Conservation (phyloP, 1,140 invertebrate species). For the Zaprionus gabonicus region DNA sequence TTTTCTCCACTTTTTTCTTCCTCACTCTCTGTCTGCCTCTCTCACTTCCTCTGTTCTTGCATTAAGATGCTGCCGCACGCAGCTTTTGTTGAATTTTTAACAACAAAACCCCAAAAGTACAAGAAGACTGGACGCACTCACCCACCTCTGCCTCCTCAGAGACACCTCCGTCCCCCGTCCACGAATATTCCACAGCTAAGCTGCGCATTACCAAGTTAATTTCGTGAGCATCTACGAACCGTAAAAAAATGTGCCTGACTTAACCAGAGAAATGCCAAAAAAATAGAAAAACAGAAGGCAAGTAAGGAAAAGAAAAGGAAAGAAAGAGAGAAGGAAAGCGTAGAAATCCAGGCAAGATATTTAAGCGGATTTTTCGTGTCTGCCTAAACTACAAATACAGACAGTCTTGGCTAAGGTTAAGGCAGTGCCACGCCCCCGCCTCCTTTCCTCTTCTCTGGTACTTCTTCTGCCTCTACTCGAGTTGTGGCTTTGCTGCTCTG, state of each 20-base stretch:
- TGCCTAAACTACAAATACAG: conserved; percentile 48
- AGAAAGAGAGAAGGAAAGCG: conserved; percentile 1
- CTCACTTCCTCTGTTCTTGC: not conserved
- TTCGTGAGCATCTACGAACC: conserved; percentile 53
- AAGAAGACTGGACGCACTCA: not conserved
- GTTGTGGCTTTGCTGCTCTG: conserved; percentile 7
- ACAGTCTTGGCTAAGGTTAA: not conserved
- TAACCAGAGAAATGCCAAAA: conserved; percentile 79
- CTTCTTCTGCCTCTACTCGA: not conserved
- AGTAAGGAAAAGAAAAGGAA: not conserved
- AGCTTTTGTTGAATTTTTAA: conserved; percentile 57
- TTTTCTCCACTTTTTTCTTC: not conserved
- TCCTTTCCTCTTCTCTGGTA: no score
- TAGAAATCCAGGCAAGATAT: conserved; percentile 17
- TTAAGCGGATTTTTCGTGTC: conserved; percentile 67
- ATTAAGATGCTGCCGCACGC: conserved; percentile 16
- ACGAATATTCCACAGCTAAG: conserved; percentile 41
- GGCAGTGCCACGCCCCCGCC: not conserved
- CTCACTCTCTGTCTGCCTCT: not conserved
- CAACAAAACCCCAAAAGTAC: conserved; percentile 20
- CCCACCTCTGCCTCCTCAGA: not conserved
- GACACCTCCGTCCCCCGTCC: no score
- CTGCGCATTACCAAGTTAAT: conserved; percentile 60
- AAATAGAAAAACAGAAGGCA: conserved; percentile 36
- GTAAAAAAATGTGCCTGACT: conserved; percentile 69